phyloP scores from a whole-genome alignment of 2,113 vertebrate species.

The Crotophaga sulcirostris region DNA sequence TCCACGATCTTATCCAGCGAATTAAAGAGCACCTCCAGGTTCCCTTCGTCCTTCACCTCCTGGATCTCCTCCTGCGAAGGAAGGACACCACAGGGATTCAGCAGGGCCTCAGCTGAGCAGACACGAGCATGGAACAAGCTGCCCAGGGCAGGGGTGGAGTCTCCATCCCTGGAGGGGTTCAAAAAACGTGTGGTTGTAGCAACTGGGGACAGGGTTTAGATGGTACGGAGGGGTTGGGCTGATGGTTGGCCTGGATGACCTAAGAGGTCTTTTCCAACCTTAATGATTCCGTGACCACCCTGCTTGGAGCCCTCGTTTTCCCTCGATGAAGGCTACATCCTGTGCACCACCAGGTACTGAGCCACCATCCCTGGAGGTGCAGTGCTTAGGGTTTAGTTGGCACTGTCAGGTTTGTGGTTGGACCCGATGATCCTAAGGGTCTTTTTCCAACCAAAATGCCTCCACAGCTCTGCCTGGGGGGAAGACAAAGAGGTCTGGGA shows the following conservation, averaged over 20 bases:
- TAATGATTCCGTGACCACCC: neutral
- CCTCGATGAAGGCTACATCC: too few relatives aligned
- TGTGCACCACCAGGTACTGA: neutral
- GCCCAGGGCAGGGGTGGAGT: too few relatives aligned
- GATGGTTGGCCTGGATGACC: too few relatives aligned
- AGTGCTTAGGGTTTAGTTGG: fast-evolving
- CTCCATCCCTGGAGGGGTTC: too few relatives aligned
- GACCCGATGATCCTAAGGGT: neutral
- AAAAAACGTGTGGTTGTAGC: too few relatives aligned
- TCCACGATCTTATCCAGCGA: slow-evolving; percentile 70
- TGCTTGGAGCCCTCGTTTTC: neutral
- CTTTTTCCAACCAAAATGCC: neutral
- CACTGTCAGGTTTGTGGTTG: fast-evolving
- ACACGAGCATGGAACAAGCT: too few relatives aligned
- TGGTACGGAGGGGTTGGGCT: too few relatives aligned
- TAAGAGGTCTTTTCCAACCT: too few relatives aligned
- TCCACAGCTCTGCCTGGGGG: neutral
- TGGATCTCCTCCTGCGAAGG: slow-evolving; percentile 70
- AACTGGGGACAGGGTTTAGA: too few relatives aligned
- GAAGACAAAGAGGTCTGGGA: neutral
- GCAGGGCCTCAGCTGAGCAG: neutral
- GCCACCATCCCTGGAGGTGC: neutral
- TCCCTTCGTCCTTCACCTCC: slow-evolving; percentile 76
- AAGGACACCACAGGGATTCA: neutral
- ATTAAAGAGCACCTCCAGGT: slow-evolving; percentile 67